Percentiles rank a stretch among this genome's conserved stretches.
Conservation (phyloP, 2,888 invertebrate species). For the Drosophila algonquin region DNA sequence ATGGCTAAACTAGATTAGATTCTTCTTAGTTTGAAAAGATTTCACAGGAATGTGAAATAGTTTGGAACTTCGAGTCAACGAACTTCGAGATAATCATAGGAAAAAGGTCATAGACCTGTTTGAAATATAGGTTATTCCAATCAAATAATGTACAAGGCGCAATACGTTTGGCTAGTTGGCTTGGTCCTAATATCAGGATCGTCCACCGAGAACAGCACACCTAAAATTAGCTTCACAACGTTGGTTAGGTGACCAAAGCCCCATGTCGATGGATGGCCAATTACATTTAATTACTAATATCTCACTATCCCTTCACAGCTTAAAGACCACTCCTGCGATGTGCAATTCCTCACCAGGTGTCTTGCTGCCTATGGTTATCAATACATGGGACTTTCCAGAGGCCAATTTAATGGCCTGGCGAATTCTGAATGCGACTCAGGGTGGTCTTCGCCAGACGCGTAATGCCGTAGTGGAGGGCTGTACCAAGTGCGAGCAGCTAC, state of each 20-base stretch:
- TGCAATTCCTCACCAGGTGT: background rate
- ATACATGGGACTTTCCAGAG: slow-evolving; percentile 91
- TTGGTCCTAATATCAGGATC: background rate
- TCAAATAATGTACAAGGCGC: background rate
- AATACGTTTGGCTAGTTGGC: slow-evolving; percentile 10
- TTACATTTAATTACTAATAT: background rate
- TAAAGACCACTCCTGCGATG: background rate
- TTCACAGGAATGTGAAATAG: no score
- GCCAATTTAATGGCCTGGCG: slow-evolving; percentile 88
- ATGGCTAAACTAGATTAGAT: no score
- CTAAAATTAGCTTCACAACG: slow-evolving; percentile 15
- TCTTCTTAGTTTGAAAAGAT: no score
- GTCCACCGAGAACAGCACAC: background rate
- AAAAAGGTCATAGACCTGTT: no score
- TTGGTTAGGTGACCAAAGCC: slow-evolving; percentile 1
- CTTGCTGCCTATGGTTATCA: slow-evolving; percentile 88
- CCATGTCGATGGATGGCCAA: background rate
- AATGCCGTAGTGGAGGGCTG: slow-evolving; percentile 96
- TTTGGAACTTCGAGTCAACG: no score
- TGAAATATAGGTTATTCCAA: no score
- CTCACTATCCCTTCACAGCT: background rate
- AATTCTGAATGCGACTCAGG: slow-evolving; percentile 84
- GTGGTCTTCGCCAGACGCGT: slow-evolving; percentile 86
- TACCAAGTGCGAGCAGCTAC: slow-evolving; percentile 91
- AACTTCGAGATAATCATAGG: no score